phyloP scores from a whole-genome alignment of 2,797 vertebrate genomes.

The Sebastes miniatus region DNA sequence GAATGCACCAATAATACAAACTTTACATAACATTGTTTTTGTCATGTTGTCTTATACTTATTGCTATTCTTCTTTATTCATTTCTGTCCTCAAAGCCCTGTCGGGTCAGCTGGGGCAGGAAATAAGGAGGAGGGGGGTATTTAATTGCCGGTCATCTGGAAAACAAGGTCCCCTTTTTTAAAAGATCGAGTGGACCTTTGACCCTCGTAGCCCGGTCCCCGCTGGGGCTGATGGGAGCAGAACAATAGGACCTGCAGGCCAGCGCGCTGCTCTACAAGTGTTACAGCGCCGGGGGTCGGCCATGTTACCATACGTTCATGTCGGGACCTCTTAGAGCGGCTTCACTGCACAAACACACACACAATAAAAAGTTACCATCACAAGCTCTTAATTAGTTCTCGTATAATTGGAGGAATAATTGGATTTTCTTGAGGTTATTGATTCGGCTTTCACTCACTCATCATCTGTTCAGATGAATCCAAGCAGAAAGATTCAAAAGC shows the following conservation, averaged over 20 bases:
- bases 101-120: slow-evolving; percentile 16
- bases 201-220: slow-evolving; percentile 51
- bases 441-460: slow-evolving; percentile 55
- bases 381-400: slow-evolving; percentile 13
- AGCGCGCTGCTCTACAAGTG: slow-evolving; percentile 65
- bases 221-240: slow-evolving; percentile 45
- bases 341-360: slow-evolving; percentile 50
- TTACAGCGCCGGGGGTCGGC: slow-evolving; percentile 43
- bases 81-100: not conserved
- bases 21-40: not conserved
- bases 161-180: slow-evolving; percentile 66
- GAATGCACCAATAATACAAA: not conserved
- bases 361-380: not conserved
- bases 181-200: slow-evolving; percentile 59
- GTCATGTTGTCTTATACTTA: not conserved
- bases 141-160: slow-evolving; percentile 72
- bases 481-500: not conserved
- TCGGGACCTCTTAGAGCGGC: slow-evolving; percentile 58
- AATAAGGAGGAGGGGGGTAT: not conserved
- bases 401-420: slow-evolving; percentile 34
- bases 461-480: slow-evolving; percentile 30
- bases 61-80: not conserved
- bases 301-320: slow-evolving; percentile 67
- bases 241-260: slow-evolving; percentile 73
- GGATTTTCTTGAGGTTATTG: slow-evolving; percentile 21